Conservation (phyloP, 1,140 invertebrate genomes). For the Drosophila nannoptera region DNA sequence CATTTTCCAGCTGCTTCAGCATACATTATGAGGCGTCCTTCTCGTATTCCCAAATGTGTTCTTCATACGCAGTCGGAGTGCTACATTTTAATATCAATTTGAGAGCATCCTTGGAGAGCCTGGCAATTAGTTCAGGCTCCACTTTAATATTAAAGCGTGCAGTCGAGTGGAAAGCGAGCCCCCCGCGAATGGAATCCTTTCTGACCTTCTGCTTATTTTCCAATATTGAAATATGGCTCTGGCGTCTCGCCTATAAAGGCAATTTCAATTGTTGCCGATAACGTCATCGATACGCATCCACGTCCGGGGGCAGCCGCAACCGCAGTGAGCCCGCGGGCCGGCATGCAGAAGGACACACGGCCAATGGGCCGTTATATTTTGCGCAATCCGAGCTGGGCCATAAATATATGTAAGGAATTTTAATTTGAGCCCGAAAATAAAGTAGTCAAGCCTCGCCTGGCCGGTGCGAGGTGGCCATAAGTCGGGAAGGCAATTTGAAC, state of each 20-base stretch:
- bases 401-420: constrained; percentile 36
- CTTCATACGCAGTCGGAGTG: too few relatives aligned
- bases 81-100: constrained; percentile 1
- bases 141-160: not conserved
- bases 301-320: constrained; percentile 11
- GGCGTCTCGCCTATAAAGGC: constrained; percentile 10
- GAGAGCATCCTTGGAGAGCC: not conserved
- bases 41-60: too few relatives aligned
- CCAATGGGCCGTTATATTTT: constrained; percentile 34
- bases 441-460: not conserved
- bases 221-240: constrained; percentile 36
- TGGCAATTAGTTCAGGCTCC: not conserved
- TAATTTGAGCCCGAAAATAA: constrained; percentile 4
- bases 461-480: not conserved
- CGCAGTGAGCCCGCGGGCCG: constrained; percentile 3
- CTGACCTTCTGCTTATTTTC: constrained; percentile 12
- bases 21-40: not conserved
- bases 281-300: constrained; percentile 41
- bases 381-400: constrained; percentile 20
- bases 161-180: not conserved
- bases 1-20: constrained; percentile 22
- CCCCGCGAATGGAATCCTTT: not conserved
- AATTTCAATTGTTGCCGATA: constrained; percentile 52
- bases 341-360: constrained; percentile 47
- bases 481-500: constrained; percentile 3